Percentiles rank a stretch among this genome's conserved stretches.
Conservation (phyloP, 2,888 invertebrate species). For the Coenonympha glycerion region DNA sequence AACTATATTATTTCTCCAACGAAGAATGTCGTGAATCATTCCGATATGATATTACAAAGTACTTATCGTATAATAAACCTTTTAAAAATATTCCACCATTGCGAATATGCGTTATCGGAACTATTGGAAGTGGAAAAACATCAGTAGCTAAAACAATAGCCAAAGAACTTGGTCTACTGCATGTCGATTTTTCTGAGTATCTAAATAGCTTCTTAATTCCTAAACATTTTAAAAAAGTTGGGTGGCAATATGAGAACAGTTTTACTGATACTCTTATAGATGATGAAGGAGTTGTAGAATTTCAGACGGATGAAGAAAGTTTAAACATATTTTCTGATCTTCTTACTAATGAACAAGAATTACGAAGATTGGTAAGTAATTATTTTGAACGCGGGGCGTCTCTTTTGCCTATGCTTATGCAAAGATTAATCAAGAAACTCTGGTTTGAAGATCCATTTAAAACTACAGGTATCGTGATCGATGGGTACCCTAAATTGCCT, state of each 20-base stretch:
- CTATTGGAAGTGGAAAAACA: conserved; percentile 73
- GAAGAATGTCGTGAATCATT: conserved; percentile 69
- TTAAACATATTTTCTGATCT: conserved; percentile 46
- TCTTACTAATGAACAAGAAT: conserved; percentile 53
- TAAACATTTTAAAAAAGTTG: conserved; percentile 61
- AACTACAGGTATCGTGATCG: conserved; percentile 73
- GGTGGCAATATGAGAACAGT: conserved; percentile 58
- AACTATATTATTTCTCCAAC: conserved; percentile 71
- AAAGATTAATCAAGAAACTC: conserved; percentile 57
- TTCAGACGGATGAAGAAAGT: conserved; percentile 57
- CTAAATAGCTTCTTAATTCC: conserved; percentile 54
- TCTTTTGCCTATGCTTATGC: conserved; percentile 60
- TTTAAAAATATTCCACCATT: conserved; percentile 62
- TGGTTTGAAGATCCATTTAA: conserved; percentile 74
- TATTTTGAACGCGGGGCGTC: conserved; percentile 69
- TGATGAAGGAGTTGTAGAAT: conserved; percentile 51
- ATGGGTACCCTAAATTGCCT: conserved; percentile 77
- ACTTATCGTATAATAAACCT: conserved; percentile 62
- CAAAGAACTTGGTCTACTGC: conserved; percentile 71
- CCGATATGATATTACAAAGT: conserved; percentile 63
- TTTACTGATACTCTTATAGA: conserved; percentile 50
- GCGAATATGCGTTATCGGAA: conserved; percentile 76
- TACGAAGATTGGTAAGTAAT: conserved; percentile 52
- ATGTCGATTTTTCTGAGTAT: conserved; percentile 65
- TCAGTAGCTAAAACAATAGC: conserved; percentile 66